phyloP scores from a whole-genome alignment of 2,888 invertebrate species.

The Oscheius sp. region DNA sequence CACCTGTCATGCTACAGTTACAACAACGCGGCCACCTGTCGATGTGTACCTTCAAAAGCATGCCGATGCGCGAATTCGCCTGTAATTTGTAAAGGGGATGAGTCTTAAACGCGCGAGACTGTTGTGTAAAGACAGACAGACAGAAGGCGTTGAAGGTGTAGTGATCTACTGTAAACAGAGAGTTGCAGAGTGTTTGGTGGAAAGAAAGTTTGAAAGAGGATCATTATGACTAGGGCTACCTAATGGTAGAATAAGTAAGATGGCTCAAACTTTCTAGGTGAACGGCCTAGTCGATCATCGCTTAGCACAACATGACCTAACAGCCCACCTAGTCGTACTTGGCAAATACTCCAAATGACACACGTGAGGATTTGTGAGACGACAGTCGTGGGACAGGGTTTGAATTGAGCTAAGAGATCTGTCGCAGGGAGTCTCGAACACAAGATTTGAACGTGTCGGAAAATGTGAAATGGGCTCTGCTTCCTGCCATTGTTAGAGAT shows the following conservation, averaged over 20 bases:
- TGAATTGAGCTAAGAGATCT: slow-evolving; percentile 1
- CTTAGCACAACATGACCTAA: slow-evolving; percentile 33
- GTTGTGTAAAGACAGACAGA: too few species aligned
- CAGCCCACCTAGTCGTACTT: slow-evolving; percentile 14
- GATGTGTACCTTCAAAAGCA: slow-evolving; percentile 32
- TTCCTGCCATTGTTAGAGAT: slow-evolving; percentile 13
- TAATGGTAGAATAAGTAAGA: background rate
- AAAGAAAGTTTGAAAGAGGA: too few species aligned
- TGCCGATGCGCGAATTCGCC: slow-evolving; percentile 35
- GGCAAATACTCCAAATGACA: slow-evolving; percentile 24
- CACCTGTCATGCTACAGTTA: slow-evolving; percentile 38
- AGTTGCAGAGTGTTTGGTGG: background rate
- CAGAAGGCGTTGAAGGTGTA: too few species aligned
- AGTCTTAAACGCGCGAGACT: too few species aligned
- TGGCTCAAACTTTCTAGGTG: slow-evolving; percentile 29
- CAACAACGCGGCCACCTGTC: slow-evolving; percentile 37
- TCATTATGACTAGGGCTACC: too few species aligned
- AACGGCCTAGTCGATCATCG: slow-evolving; percentile 25
- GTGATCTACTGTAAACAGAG: background rate
- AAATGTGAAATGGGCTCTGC: background rate
- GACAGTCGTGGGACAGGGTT: background rate
- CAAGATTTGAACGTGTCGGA: too few species aligned
- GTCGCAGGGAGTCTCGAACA: too few species aligned
- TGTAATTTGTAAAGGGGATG: slow-evolving; percentile 17
- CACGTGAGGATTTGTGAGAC: slow-evolving; percentile 28